A percentile compares a stretch with the other conserved stretches of the same genome.
Conservation (phyloP, 2,888 invertebrate species). For the Lasioglossum zephyrum region DNA sequence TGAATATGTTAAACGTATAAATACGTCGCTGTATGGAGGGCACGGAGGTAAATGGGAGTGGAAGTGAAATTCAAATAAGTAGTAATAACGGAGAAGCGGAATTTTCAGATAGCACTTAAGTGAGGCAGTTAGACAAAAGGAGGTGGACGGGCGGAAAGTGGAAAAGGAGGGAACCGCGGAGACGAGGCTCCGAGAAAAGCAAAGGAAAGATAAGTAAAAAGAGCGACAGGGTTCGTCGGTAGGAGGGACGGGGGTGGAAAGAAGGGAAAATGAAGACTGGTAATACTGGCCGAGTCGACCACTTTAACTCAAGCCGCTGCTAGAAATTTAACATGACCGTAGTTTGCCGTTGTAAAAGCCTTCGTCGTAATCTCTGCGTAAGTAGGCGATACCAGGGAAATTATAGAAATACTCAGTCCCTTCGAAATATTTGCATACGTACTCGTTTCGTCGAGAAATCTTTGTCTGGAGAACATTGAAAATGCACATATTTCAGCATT, state of each 20-base stretch:
- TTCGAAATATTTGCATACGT: neutral
- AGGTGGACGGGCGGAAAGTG: neutral
- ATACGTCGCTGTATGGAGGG: conserved; percentile 18
- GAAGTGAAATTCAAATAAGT: conserved; percentile 50
- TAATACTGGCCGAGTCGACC: conserved; percentile 47
- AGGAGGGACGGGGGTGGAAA: conserved; percentile 1
- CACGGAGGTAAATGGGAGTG: conserved; percentile 3
- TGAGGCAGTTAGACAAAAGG: conserved; percentile 27
- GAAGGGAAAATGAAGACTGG: conserved; percentile 37
- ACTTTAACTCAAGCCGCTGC: conserved; percentile 35
- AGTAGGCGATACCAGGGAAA: conserved; percentile 35
- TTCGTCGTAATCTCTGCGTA: conserved; percentile 47
- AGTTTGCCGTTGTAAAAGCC: conserved; percentile 19
- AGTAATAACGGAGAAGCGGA: conserved; percentile 33
- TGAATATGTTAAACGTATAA: conserved; percentile 37
- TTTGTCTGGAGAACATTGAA: neutral
- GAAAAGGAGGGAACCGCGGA: conserved; percentile 18
- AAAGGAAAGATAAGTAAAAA: conserved; percentile 30
- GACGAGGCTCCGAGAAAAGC: conserved; percentile 29
- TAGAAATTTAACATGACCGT: conserved; percentile 40
- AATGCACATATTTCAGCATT: neutral
- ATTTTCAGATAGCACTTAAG: conserved; percentile 33
- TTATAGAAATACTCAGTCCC: conserved; percentile 35
- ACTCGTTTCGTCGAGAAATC: neutral
- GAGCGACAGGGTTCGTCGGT: neutral